Percentiles rank a stretch among this genome's conserved stretches.
Conservation (phyloP, 35 echinoderm and acorn worm species). For the Eucidaris tribuloides region DNA sequence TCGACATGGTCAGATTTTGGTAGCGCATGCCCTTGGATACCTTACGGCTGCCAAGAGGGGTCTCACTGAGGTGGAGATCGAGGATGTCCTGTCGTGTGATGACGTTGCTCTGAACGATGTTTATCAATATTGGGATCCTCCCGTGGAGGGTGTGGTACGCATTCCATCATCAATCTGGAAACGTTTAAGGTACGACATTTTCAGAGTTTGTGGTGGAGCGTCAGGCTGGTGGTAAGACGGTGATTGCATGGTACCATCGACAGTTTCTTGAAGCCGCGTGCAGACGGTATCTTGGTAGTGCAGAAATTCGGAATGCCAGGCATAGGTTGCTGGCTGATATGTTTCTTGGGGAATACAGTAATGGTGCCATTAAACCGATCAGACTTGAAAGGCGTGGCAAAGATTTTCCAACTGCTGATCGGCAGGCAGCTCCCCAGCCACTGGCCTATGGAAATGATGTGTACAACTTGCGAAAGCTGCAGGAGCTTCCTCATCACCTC, state of each 20-base stretch:
- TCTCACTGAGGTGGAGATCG: conserved; percentile 61
- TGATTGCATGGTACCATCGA: conserved; percentile 87
- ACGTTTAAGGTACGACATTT: conserved; percentile 63
- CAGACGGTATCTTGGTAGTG: conserved; percentile 42
- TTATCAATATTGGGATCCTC: conserved; percentile 95
- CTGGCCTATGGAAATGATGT: conserved; percentile 53
- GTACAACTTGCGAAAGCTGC: conserved; percentile 79
- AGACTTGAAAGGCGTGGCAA: conserved; percentile 47
- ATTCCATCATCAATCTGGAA: conserved; percentile 87
- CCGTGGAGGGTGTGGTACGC: conserved; percentile 56
- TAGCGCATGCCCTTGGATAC: conserved; percentile 70
- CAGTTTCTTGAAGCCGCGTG: conserved; percentile 81
- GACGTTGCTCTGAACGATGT: conserved; percentile 76
- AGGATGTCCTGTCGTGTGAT: conserved; percentile 91
- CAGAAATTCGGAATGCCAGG: neutral
- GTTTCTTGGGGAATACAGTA: conserved; percentile 69
- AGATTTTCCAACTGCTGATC: conserved; percentile 47
- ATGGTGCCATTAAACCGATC: conserved; percentile 66
- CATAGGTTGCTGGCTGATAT: conserved; percentile 60
- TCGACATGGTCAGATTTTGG: conserved; percentile 54
- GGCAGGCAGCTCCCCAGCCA: conserved; percentile 72
- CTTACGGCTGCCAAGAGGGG: conserved; percentile 75
- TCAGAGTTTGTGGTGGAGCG: conserved; percentile 64
- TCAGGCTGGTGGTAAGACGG: conserved; percentile 84
- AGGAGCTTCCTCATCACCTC: conserved; percentile 77